Percentiles rank a stretch among this genome's conserved stretches.
phyloP scores from a whole-genome alignment of 2,888 invertebrate genomes.

The Patella pellucida region DNA sequence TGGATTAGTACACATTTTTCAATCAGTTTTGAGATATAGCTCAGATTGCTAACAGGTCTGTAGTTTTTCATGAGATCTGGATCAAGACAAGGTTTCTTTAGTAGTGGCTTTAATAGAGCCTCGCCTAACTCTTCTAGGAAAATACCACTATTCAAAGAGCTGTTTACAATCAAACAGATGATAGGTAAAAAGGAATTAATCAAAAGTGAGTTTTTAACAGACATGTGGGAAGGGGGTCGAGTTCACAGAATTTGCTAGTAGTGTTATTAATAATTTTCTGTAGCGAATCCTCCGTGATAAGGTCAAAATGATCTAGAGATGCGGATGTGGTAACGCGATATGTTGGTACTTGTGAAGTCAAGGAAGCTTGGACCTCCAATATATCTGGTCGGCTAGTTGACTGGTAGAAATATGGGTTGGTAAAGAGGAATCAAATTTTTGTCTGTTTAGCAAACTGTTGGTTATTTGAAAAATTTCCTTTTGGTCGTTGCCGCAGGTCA shows the following conservation, averaged over 20 bases:
- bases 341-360: neutral
- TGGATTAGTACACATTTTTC: conserved; percentile 6
- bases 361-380: neutral
- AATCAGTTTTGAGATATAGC: neutral
- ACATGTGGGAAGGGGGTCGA: conserved; percentile 22
- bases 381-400: neutral
- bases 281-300: neutral
- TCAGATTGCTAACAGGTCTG: neutral
- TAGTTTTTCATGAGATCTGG: conserved; percentile 4
- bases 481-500: neutral
- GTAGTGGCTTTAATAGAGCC: neutral
- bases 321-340: conserved; percentile 4
- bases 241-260: conserved; percentile 17
- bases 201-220: conserved; percentile 18
- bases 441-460: neutral
- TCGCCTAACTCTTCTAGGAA: conserved; percentile 9
- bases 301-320: neutral
- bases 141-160: neutral
- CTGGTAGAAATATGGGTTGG: neutral
- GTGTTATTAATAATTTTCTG: neutral
- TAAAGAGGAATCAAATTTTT: neutral
- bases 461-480: neutral
- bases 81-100: conserved; percentile 2
- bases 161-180: conserved; percentile 5
- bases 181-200: conserved; percentile 7